Evolutionary conservation across 2,113 vertebrate genomes (phyloP).

Genomic region (Rhinolophus sinicus): DNA sequence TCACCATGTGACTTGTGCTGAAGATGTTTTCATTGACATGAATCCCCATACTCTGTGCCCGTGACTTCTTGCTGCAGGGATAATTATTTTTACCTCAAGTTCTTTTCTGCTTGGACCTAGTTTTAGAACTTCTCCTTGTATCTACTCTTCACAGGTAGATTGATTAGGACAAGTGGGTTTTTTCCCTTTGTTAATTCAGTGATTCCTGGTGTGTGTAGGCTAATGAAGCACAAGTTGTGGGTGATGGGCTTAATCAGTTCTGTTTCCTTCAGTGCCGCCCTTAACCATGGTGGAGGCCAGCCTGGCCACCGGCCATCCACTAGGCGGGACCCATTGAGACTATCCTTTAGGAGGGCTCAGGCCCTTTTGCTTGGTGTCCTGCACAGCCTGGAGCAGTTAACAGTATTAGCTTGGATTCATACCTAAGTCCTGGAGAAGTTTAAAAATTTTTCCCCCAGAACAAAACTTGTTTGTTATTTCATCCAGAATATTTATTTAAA

Average conservation of each 20-base stretch:
- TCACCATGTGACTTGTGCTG: not conserved
- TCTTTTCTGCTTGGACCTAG: not conserved
- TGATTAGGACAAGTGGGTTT: not conserved
- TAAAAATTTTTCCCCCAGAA: not conserved
- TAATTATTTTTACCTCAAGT: not conserved
- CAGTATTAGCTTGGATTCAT: not conserved
- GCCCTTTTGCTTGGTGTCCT: not conserved
- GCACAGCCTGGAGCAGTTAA: not conserved
- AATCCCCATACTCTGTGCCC: not conserved
- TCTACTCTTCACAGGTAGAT: not conserved
- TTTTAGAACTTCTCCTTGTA: not conserved
- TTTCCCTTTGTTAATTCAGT: not conserved
- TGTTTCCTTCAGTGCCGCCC: not conserved
- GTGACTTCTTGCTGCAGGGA: not conserved
- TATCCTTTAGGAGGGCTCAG: not conserved
- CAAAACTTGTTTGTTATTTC: not conserved
- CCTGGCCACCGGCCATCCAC: too few relatives aligned
- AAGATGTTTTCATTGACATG: not conserved
- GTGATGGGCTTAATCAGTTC: not conserved
- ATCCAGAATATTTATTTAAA: slow-evolving; percentile 5
- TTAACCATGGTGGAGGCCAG: not conserved
- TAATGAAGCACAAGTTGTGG: not conserved
- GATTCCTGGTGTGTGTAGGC: not conserved
- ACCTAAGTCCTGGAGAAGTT: not conserved
- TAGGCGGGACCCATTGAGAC: too few relatives aligned